These are phyloP conservation scores for Agriopis leucophaearia DNA, from an alignment of 2,888 invertebrate genomes.

Conservation along the genomic window DNA sequence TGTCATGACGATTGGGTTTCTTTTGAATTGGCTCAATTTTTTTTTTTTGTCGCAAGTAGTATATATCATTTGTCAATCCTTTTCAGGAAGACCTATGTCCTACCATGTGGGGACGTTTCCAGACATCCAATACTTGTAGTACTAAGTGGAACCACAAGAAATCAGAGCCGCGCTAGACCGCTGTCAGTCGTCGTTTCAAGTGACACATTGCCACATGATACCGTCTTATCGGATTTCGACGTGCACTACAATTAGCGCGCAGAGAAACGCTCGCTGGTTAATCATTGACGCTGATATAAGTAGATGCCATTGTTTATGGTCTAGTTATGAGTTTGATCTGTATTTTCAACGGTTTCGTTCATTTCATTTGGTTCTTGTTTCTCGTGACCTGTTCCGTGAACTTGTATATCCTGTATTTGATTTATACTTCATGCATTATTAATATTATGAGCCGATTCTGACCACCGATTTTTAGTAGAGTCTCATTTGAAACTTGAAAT, in stretches of 20 bases:
- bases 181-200: slow-evolving; percentile 64
- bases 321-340: slow-evolving; percentile 38
- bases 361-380: not conserved
- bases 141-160: slow-evolving; percentile 66
- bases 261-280: slow-evolving; percentile 60
- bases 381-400: slow-evolving; percentile 14
- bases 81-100: slow-evolving; percentile 40
- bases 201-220: slow-evolving; percentile 77
- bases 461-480: not conserved
- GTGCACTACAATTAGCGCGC: slow-evolving; percentile 73
- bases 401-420: slow-evolving; percentile 17
- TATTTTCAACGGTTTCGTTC: slow-evolving; percentile 22
- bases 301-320: slow-evolving; percentile 45
- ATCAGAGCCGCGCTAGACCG: slow-evolving; percentile 59
- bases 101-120: slow-evolving; percentile 53
- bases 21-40: not conserved
- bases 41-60: too few relatives aligned
- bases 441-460: slow-evolving; percentile 11
- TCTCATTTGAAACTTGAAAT: not conserved
- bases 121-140: slow-evolving; percentile 60
- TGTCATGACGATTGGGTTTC: not conserved
- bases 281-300: slow-evolving; percentile 42
- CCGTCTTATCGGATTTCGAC: slow-evolving; percentile 70
- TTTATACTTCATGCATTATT: slow-evolving; percentile 3
- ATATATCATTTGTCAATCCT: slow-evolving; percentile 5